Percentiles rank a stretch among this genome's conserved stretches.
Evolutionary conservation across 2,888 invertebrate species (phyloP).

Genomic region (Punctoribates punctum): DNA sequence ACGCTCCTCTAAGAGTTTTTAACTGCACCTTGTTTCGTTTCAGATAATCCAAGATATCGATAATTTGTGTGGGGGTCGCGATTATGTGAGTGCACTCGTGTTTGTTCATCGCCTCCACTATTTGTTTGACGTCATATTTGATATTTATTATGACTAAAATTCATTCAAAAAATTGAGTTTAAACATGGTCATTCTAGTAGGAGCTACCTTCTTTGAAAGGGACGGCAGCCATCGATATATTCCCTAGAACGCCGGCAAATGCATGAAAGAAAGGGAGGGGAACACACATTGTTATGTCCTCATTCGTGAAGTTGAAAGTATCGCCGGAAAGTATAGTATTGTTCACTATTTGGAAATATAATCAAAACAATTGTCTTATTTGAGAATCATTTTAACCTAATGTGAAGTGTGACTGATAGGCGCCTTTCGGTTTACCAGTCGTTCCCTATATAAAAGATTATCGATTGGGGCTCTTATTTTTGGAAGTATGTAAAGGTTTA

Average conservation of each 20-base stretch:
- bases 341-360: not conserved
- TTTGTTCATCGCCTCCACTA: constrained; percentile 37
- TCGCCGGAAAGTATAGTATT: constrained; percentile 23
- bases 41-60: constrained; percentile 43
- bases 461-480: no score
- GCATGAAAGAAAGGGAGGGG: constrained; percentile 44
- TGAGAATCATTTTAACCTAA: constrained; percentile 23
- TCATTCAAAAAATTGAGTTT: not conserved
- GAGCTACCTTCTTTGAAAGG: constrained; percentile 36
- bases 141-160: constrained; percentile 28
- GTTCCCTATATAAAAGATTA: constrained; percentile 56
- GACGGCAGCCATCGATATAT: constrained; percentile 35
- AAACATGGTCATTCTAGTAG: no score
- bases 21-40: constrained; percentile 27
- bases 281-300: constrained; percentile 24
- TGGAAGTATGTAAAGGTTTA: no score
- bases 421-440: constrained; percentile 56
- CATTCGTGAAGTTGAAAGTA: constrained; percentile 4
- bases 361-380: not conserved
- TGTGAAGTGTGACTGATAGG: constrained; percentile 42
- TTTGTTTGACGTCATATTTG: constrained; percentile 38
- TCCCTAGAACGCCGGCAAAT: constrained; percentile 42
- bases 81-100: constrained; percentile 41
- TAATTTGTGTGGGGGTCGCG: constrained; percentile 41
- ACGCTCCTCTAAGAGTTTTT: constrained; percentile 24